These are phyloP conservation scores for Crotalus viridis DNA, from an alignment of 2,113 vertebrate species.

Conservation along the genomic window DNA sequence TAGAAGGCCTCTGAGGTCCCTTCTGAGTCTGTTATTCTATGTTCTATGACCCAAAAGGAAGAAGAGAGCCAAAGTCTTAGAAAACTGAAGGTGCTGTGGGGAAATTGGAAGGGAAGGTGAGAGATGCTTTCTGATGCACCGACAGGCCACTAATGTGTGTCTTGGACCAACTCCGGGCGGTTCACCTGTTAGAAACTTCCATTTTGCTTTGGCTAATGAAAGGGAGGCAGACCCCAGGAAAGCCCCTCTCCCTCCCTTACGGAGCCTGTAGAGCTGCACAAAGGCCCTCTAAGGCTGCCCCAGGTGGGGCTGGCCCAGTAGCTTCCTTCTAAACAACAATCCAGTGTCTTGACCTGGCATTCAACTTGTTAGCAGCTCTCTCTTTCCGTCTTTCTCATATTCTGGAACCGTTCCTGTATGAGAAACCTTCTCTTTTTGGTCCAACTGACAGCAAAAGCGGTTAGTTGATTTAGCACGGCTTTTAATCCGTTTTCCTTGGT, in stretches of 20 bases:
- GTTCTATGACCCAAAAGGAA: neutral
- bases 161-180: neutral
- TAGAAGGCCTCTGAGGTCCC: no score
- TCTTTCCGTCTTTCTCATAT: neutral
- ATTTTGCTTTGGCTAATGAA: neutral
- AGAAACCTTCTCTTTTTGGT: neutral
- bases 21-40: no score
- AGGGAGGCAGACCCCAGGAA: neutral
- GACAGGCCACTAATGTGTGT: neutral
- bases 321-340: neutral
- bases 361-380: neutral
- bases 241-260: neutral
- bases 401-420: neutral
- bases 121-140: neutral
- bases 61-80: neutral
- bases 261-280: neutral
- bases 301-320: neutral
- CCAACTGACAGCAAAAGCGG: neutral
- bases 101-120: neutral
- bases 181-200: neutral
- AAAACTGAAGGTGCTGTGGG: neutral
- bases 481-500: neutral
- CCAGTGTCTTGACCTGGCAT: neutral
- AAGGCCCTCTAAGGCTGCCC: neutral
- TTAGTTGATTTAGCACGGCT: neutral